phyloP scores from a whole-genome alignment of 2,797 vertebrate species.

The Sebastes cheni region DNA sequence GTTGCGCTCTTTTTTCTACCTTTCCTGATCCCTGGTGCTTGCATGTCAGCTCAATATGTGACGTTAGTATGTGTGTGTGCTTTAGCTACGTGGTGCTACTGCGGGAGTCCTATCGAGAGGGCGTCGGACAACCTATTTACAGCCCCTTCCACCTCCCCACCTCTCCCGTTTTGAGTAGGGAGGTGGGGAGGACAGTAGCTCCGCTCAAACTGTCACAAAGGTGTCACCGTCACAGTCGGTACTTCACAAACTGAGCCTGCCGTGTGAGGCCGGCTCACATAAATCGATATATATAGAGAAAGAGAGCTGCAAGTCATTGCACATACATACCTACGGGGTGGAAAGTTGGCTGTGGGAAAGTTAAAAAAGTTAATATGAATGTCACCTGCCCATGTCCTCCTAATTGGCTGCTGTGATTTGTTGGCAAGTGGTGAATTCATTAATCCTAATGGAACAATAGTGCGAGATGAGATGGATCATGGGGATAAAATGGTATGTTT shows the following conservation, averaged over 20 bases:
- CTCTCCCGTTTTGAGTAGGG: slow-evolving; percentile 5
- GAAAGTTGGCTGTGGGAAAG: slow-evolving; percentile 49
- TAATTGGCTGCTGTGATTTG: slow-evolving; percentile 26
- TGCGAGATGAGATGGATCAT: slow-evolving; percentile 15
- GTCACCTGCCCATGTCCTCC: slow-evolving; percentile 28
- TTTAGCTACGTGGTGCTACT: slow-evolving; percentile 45
- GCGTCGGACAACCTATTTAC: slow-evolving; percentile 39
- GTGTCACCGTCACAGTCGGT: slow-evolving; percentile 41
- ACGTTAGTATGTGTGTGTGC: slow-evolving; percentile 28
- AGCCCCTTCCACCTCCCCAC: slow-evolving; percentile 4
- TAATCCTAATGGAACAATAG: slow-evolving; percentile 18
- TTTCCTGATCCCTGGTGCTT: slow-evolving; percentile 50
- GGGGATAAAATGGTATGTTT: slow-evolving; percentile 28
- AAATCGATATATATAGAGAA: background rate
- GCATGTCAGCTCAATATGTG: slow-evolving; percentile 61
- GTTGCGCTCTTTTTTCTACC: background rate
- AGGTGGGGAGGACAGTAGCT: slow-evolving; percentile 26
- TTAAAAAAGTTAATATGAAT: slow-evolving; percentile 4
- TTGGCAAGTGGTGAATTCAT: slow-evolving; percentile 8
- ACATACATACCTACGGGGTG: slow-evolving; percentile 26
- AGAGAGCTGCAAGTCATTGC: slow-evolving; percentile 7
- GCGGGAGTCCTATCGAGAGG: slow-evolving; percentile 40
- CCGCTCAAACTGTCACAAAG: slow-evolving; percentile 35
- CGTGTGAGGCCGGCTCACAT: background rate
- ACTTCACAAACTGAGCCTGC: slow-evolving; percentile 25